phyloP scores from a whole-genome alignment of 2,888 invertebrate genomes.

The Idaea dimidiata region DNA sequence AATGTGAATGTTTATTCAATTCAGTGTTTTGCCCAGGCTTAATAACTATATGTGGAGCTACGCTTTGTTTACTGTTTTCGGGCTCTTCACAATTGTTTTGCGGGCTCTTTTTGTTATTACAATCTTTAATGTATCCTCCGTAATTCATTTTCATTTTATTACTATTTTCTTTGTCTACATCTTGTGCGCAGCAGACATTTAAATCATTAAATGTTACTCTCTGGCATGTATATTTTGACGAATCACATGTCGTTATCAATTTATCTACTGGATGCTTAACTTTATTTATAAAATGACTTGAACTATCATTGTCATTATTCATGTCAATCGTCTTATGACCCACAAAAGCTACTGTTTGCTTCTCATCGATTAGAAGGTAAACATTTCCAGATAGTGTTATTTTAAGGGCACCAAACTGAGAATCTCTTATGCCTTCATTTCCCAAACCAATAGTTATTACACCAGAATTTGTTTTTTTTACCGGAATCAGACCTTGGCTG shows the following conservation, averaged over 20 bases:
- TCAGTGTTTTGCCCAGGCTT: conserved; percentile 23
- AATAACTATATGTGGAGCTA: conserved; percentile 36
- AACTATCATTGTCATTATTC: conserved; percentile 14
- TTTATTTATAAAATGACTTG: conserved; percentile 26
- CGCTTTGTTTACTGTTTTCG: neutral
- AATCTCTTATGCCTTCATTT: conserved; percentile 27
- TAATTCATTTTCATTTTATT: conserved; percentile 17
- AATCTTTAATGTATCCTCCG: conserved; percentile 13
- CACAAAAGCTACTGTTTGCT: conserved; percentile 12
- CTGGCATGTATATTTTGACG: conserved; percentile 42
- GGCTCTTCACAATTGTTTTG: conserved; percentile 10
- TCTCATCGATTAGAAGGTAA: conserved; percentile 44
- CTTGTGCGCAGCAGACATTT: conserved; percentile 3
- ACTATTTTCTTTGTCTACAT: conserved; percentile 11
- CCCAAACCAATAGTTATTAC: conserved; percentile 46
- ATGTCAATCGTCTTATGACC: conserved; percentile 27
- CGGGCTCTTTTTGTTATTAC: conserved; percentile 15
- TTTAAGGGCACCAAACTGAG: conserved; percentile 45
- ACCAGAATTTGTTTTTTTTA: conserved; percentile 42
- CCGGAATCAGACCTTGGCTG: conserved; percentile 38
- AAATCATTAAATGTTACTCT: conserved; percentile 20
- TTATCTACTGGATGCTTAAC: conserved; percentile 35
- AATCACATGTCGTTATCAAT: conserved; percentile 43
- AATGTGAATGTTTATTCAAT: neutral
- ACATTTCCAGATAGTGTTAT: conserved; percentile 55